Conservation (phyloP, 30 jellyfish, hydroid and myxozoan genomes). For the Aurelia aurita region DNA sequence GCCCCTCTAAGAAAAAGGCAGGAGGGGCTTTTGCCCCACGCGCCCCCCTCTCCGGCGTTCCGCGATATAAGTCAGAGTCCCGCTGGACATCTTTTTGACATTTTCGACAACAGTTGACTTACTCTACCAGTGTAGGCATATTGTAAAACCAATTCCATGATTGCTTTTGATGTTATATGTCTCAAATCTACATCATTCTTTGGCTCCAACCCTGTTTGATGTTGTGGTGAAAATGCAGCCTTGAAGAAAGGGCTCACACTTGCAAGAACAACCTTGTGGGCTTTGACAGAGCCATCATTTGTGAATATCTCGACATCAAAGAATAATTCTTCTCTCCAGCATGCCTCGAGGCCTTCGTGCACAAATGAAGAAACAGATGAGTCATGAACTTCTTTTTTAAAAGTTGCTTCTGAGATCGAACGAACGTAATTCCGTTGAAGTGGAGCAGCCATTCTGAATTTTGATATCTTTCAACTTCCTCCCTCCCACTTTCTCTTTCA, state of each 20-base stretch:
- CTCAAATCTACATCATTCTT: slow-evolving; percentile 10
- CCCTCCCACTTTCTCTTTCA: too few species aligned
- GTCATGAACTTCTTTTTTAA: not conserved
- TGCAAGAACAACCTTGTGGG: slow-evolving; percentile 56
- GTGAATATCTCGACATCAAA: slow-evolving; percentile 46
- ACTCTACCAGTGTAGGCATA: slow-evolving; percentile 46
- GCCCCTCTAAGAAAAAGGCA: too few species aligned
- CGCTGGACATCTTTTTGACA: too few species aligned
- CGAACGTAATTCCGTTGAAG: not conserved
- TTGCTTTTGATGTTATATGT: not conserved
- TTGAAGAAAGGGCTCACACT: slow-evolving; percentile 69
- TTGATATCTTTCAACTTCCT: too few species aligned
- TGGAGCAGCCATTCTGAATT: not conserved
- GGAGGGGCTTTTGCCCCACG: too few species aligned
- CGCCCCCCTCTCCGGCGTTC: too few species aligned
- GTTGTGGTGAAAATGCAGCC: slow-evolving; percentile 51
- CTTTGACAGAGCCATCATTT: slow-evolving; percentile 35
- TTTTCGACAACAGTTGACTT: slow-evolving; percentile 7
- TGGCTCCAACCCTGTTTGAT: slow-evolving; percentile 5
- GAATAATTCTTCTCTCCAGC: slow-evolving; percentile 52
- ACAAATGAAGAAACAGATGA: not conserved
- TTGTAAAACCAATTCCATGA: slow-evolving; percentile 4
- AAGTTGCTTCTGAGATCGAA: slow-evolving; percentile 48
- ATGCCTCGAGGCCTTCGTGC: slow-evolving; percentile 28
- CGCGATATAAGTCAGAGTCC: too few species aligned